Conservation (phyloP, 2,797 vertebrate species). For the Melanotaenia boesemani region DNA sequence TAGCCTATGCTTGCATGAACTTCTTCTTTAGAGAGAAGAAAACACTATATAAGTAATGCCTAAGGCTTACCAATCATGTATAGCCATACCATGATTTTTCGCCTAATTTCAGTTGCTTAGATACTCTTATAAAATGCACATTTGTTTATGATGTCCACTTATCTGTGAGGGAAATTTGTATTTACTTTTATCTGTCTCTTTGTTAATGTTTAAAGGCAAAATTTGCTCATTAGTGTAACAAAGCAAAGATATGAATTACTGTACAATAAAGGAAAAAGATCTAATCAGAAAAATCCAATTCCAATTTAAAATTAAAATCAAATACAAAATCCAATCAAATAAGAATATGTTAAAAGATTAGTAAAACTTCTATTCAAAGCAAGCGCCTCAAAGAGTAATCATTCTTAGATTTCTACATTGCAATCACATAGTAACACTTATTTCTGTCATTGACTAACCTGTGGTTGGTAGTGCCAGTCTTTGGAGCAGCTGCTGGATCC, state of each 20-base stretch:
- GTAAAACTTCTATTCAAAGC: slow-evolving; percentile 4
- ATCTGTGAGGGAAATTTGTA: not conserved
- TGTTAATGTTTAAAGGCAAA: not conserved
- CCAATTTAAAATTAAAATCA: not conserved
- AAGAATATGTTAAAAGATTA: not conserved
- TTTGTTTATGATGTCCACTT: slow-evolving; percentile 2
- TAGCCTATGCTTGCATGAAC: slow-evolving; percentile 52
- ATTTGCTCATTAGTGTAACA: not conserved
- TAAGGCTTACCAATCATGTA: not conserved
- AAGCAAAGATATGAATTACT: not conserved
- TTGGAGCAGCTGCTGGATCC: slow-evolving; percentile 55
- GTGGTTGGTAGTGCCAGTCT: slow-evolving; percentile 57
- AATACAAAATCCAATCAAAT: no score
- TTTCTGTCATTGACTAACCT: slow-evolving; percentile 72
- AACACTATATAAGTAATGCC: not conserved
- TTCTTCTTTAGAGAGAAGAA: not conserved
- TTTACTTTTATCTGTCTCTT: not conserved
- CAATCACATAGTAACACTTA: not conserved
- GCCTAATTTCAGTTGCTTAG: not conserved
- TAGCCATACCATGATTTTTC: not conserved
- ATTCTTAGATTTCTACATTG: not conserved
- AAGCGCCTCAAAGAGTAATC: not conserved
- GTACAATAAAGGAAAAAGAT: not conserved
- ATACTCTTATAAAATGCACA: not conserved
- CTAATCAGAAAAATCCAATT: not conserved